phyloP scores from a whole-genome alignment of 2,113 vertebrate species.

The Taurulus bubalis region DNA sequence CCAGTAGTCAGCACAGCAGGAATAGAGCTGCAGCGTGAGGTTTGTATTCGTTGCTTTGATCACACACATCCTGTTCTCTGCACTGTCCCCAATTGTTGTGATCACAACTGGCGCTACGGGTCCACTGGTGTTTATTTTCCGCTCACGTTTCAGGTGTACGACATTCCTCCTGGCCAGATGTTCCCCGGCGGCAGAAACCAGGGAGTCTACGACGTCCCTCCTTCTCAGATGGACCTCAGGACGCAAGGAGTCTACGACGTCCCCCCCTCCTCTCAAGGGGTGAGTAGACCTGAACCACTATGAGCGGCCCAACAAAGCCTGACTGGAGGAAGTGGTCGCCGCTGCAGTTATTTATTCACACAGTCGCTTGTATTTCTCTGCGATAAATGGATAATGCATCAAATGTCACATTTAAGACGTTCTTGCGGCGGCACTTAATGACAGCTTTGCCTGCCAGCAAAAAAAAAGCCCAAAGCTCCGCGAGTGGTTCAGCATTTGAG shows the following conservation, averaged over 20 bases:
- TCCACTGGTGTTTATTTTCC: not conserved
- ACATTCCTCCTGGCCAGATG: slow-evolving; percentile 87
- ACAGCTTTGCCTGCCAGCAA: slow-evolving; percentile 72
- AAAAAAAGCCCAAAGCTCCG: slow-evolving; percentile 35
- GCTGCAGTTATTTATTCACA: slow-evolving; percentile 46
- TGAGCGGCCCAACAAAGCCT: slow-evolving; percentile 23
- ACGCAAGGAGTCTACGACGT: slow-evolving; percentile 79
- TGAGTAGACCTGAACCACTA: slow-evolving; percentile 50
- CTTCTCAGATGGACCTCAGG: slow-evolving; percentile 83
- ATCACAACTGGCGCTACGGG: not conserved
- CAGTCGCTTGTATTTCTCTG: slow-evolving; percentile 56
- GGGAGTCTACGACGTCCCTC: slow-evolving; percentile 91
- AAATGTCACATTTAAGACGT: slow-evolving; percentile 71
- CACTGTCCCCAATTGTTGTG: not conserved
- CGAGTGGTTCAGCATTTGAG: slow-evolving; percentile 52
- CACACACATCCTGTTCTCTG: slow-evolving; percentile 31
- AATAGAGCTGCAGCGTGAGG: not conserved
- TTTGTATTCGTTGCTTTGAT: slow-evolving; percentile 14
- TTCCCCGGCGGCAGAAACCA: slow-evolving; percentile 82
- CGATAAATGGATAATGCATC: slow-evolving; percentile 64
- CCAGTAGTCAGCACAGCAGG: not conserved
- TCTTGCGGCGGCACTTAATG: slow-evolving; percentile 71
- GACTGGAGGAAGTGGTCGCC: slow-evolving; percentile 36
- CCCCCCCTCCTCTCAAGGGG: slow-evolving; percentile 79
- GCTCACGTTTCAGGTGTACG: slow-evolving; percentile 88